phyloP scores from a whole-genome alignment of 2,797 vertebrate species.

The Spizella passerina region DNA sequence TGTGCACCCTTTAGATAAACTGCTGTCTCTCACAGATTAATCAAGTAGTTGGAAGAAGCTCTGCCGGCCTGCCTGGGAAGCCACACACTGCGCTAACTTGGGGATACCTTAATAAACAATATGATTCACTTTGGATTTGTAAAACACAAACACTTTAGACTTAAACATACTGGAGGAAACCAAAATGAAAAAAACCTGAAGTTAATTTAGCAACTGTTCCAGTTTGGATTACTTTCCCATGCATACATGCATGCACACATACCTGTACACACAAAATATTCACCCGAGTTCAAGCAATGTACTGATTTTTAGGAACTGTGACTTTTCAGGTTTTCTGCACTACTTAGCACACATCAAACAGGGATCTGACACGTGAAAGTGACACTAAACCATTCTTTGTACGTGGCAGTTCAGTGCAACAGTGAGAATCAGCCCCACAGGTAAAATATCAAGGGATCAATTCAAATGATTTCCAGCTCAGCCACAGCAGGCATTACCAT shows the following conservation, averaged over 20 bases:
- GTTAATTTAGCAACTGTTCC: not conserved
- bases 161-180: not conserved
- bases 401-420: not conserved
- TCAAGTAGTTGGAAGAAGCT: not conserved
- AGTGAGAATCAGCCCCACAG: not conserved
- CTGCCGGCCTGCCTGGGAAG: not conserved
- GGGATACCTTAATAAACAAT: not conserved
- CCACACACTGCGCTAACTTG: not conserved
- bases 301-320: not conserved
- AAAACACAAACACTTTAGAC: not conserved
- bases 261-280: fast-evolving
- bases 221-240: not conserved
- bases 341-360: not conserved
- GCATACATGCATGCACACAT: not conserved
- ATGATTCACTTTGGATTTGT: not conserved
- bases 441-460: not conserved
- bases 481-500: fast-evolving
- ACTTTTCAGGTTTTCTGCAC: not conserved
- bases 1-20: not conserved
- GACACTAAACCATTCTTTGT: not conserved
- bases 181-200: not conserved
- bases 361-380: not conserved
- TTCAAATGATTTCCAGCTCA: not conserved
- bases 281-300: not conserved
- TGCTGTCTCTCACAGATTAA: slow-evolving; percentile 43